These are phyloP conservation scores for Gallinago solitaria DNA, from an alignment of 2,797 vertebrate species.

Conservation along the genomic window DNA sequence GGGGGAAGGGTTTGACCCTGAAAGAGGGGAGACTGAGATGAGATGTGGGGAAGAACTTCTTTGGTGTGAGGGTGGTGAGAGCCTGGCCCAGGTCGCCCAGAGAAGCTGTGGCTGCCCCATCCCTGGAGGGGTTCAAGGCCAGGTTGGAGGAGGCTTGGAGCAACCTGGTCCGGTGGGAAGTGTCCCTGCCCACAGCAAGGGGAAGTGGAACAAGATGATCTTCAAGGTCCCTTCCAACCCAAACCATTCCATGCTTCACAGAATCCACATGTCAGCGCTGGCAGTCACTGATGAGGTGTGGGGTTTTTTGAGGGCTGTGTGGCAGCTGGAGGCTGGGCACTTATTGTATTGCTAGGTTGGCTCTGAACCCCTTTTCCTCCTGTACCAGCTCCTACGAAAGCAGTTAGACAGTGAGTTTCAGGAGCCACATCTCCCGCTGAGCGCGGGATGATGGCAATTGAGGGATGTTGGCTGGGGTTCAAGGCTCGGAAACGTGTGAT, in stretches of 20 bases:
- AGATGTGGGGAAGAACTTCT: too few relatives aligned
- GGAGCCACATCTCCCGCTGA: not conserved
- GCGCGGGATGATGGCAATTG: fast-evolving
- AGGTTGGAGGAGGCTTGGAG: not conserved
- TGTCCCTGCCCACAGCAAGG: not conserved
- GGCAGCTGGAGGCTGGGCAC: not conserved
- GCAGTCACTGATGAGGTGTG: fast-evolving
- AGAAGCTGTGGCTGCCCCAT: too few relatives aligned
- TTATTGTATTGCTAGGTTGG: not conserved
- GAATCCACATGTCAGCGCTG: not conserved
- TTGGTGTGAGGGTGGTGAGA: too few relatives aligned
- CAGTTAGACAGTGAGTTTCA: too few relatives aligned
- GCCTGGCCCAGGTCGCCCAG: too few relatives aligned
- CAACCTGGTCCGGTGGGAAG: not conserved
- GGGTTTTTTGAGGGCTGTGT: fast-evolving
- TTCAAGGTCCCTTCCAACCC: not conserved
- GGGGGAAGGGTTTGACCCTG: too few relatives aligned
- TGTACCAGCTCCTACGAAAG: not conserved
- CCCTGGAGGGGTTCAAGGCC: not conserved
- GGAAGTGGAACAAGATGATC: too few relatives aligned
- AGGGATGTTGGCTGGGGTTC: not conserved
- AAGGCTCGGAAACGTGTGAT: fast-evolving
- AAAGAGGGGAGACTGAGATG: too few relatives aligned
- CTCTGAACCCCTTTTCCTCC: not conserved
- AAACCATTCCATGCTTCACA: not conserved